Percentiles rank a stretch among this genome's conserved stretches.
These are phyloP conservation scores for Oceanodroma tethys DNA, from an alignment of 2,113 vertebrate species.

Conservation along the genomic window DNA sequence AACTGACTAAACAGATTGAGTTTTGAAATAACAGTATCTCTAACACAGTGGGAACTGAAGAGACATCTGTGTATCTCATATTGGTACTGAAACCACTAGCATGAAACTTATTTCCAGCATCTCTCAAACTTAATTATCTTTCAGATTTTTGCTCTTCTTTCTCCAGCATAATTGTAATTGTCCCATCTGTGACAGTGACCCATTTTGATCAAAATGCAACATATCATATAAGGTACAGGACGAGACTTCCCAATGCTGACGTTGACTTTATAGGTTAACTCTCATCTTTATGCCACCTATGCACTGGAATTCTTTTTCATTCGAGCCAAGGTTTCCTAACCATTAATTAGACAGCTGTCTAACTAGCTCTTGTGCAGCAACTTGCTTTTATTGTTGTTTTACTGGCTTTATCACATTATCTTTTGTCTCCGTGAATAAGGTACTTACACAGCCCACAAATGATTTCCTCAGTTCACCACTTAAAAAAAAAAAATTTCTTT, in stretches of 20 bases:
- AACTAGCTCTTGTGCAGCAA: not conserved
- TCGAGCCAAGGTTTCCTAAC: not conserved
- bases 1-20: not conserved
- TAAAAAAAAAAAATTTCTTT: not conserved
- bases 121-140: not conserved
- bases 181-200: not conserved
- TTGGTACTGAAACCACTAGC: not conserved
- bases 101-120: not conserved
- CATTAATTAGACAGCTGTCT: not conserved
- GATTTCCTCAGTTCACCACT: not conserved
- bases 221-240: not conserved
- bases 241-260: not conserved
- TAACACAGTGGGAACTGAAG: not conserved
- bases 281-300: not conserved
- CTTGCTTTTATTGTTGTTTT: not conserved
- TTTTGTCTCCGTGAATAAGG: not conserved
- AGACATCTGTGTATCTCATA: not conserved
- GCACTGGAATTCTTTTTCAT: not conserved
- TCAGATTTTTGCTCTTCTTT: not conserved
- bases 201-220: not conserved
- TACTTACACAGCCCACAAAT: not conserved
- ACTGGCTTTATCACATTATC: not conserved
- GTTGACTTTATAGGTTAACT: not conserved
- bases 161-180: not conserved
- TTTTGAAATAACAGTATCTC: not conserved